These are phyloP conservation scores for Passer domesticus DNA, from an alignment of 2,113 vertebrate genomes.

Conservation along the genomic window DNA sequence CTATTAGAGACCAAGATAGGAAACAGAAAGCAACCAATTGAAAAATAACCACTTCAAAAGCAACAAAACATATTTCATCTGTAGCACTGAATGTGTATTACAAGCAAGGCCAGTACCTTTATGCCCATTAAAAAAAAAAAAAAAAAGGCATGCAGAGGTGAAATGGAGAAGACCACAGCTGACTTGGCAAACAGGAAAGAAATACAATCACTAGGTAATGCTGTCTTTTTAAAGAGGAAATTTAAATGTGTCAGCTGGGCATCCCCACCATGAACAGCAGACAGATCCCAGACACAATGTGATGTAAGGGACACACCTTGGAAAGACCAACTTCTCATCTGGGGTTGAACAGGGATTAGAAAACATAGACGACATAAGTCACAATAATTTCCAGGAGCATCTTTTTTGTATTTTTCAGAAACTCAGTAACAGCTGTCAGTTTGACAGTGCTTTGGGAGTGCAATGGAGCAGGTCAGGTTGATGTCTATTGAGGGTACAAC, in stretches of 20 bases:
- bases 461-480: not conserved
- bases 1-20: not conserved
- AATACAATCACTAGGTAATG: not conserved
- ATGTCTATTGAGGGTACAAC: not conserved
- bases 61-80: not conserved
- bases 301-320: not conserved
- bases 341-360: not conserved
- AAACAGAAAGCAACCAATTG: not conserved
- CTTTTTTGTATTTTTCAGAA: not conserved
- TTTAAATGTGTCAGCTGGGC: not conserved
- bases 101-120: not conserved
- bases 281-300: accelerated
- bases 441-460: not conserved
- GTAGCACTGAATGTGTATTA: not conserved
- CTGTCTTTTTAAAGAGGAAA: not conserved
- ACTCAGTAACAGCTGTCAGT: not conserved
- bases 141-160: not conserved
- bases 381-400: not conserved
- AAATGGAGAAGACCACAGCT: not conserved
- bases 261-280: not conserved
- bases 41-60: not conserved
- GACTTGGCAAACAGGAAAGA: not conserved
- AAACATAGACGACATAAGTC: not conserved
- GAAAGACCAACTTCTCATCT: not conserved
- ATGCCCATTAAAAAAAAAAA: not conserved